These are phyloP conservation scores for Cancer borealis DNA, from an alignment of 2,888 invertebrate species.

Conservation along the genomic window DNA sequence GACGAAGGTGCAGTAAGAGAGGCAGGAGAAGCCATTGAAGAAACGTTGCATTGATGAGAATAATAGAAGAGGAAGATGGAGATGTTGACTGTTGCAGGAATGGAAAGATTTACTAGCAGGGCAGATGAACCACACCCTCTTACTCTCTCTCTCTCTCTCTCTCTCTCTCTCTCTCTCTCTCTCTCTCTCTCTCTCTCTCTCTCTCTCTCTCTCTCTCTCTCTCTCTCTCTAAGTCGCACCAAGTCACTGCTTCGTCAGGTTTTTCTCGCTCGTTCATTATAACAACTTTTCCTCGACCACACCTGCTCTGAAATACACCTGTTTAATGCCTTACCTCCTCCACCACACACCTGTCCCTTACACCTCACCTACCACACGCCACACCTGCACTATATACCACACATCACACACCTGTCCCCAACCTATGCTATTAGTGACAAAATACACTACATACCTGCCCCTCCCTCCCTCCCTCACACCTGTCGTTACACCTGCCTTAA, in stretches of 20 bases:
- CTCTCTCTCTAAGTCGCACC: background rate
- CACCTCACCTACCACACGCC: background rate
- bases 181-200: conserved; percentile 38
- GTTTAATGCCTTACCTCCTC: background rate
- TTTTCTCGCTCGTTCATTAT: conserved; percentile 30
- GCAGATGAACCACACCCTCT: background rate
- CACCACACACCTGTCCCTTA: background rate
- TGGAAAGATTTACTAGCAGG: background rate
- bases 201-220: background rate
- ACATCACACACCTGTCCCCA: background rate
- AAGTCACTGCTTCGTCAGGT: conserved; percentile 26
- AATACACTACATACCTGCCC: background rate
- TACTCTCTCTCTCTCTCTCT: conserved; percentile 34
- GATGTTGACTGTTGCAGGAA: background rate
- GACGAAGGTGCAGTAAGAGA: background rate
- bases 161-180: conserved; percentile 42
- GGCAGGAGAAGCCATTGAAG: background rate
- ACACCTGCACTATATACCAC: background rate
- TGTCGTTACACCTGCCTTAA: background rate
- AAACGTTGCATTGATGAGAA: background rate
- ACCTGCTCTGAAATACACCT: conserved; percentile 43
- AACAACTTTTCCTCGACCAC: conserved; percentile 21
- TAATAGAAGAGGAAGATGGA: background rate
- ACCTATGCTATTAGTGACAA: background rate
- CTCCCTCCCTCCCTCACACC: background rate